Conservation (phyloP, 2,888 invertebrate genomes). For the Adelognathus sp. region DNA sequence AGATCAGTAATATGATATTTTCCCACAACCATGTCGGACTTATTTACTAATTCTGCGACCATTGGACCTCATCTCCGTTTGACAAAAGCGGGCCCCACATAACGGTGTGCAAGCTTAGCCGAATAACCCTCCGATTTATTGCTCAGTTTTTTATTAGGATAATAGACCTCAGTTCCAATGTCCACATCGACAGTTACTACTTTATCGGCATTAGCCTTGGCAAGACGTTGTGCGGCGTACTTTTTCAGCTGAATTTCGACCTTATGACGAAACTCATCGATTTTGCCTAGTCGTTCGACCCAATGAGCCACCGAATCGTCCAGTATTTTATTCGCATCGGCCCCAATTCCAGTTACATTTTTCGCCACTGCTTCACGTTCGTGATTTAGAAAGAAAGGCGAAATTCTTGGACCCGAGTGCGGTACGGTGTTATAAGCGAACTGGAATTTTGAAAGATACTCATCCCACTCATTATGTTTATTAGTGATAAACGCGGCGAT, state of each 20-base stretch:
- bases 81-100: constrained; percentile 24
- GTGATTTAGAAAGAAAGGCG: constrained; percentile 39
- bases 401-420: constrained; percentile 33
- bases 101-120: constrained; percentile 29
- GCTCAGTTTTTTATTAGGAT: constrained; percentile 11
- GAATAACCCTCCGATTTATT: background rate
- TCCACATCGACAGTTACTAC: background rate
- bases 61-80: constrained; percentile 31
- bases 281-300: background rate
- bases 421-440: constrained; percentile 34
- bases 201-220: constrained; percentile 20
- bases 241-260: background rate
- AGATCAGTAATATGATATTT: constrained; percentile 50
- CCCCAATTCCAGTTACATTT: background rate
- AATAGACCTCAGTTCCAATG: constrained; percentile 2
- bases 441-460: constrained; percentile 41
- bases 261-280: background rate
- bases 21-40: constrained; percentile 22
- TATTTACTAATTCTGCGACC: constrained; percentile 34
- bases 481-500: constrained; percentile 28
- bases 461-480: constrained; percentile 50
- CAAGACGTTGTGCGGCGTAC: constrained; percentile 8
- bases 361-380: constrained; percentile 10
- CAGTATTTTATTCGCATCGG: too few species aligned
- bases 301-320: background rate